Evolutionary conservation across 30 jellyfish, hydroid and myxozoan species (phyloP), one percentile per base, ranked within the genome.

Genomic region (Chironex yamaguchii): DNA sequence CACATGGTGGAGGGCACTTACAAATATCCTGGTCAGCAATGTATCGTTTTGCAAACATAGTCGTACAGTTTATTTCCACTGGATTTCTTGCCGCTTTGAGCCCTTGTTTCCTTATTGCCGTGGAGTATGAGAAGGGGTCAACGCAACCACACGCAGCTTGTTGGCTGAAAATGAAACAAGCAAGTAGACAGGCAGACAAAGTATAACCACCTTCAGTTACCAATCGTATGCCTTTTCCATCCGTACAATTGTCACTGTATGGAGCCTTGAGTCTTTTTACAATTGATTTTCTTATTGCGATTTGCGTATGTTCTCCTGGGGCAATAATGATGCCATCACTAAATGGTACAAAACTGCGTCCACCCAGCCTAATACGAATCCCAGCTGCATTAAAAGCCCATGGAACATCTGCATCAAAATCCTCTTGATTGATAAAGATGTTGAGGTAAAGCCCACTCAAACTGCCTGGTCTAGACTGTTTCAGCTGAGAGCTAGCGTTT

Each of bases 1-100:
- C 14, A 27, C 89, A 76, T 0, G 89, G 89, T 27, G 62, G 66
- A 25, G 30, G 2, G 32, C 89, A 76, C 24, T 76, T 26, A 21
- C 89, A 76, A 6, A 27, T 3, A 24, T 48, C 14, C 0, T 72
- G 29, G 2, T 50, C 85, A 42, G 49, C 30, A 0, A 72, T 54
- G 31, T 31, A 72, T 3, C 9, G 1, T 0, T 36, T 72, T 17
- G 51, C 35, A 1, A 72, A 71, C 1, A 1, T 36, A 48, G 27
- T 34, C 28, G 53, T 34, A 32, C 89, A 76, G 0, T 31, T 65
- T 25, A 48, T 33, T 21, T 76, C 89, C 4, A 6, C 66, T 20
- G 24, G 27, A 0, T 67, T 76, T 32, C 1, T 29, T 1, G 89
- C 62, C 67, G 21, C 22, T 0, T 32, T 52, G 30, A 27, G 14